Evolutionary conservation across 2,113 vertebrate genomes (phyloP).

Genomic region (Ceyx cyanopectus): DNA sequence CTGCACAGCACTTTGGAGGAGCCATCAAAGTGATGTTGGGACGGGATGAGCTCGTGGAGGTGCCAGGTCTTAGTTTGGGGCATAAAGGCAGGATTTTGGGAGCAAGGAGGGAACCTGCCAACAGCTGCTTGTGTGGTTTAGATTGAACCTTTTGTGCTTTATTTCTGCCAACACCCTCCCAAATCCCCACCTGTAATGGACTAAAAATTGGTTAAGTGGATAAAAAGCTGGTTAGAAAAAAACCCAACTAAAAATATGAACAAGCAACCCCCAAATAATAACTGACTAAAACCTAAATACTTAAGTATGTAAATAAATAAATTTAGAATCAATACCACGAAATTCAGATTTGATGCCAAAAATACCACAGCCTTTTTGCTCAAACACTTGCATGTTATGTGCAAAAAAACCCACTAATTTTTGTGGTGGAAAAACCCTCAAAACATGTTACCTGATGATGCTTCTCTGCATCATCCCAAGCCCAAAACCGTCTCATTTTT

Average conservation of each 20-base stretch:
- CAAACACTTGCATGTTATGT: neutral
- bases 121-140: fast-evolving
- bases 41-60: too few relatives aligned
- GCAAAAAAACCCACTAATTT: fast-evolving
- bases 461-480: fast-evolving
- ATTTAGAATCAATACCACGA: neutral
- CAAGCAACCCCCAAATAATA: too few relatives aligned
- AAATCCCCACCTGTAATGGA: fast-evolving
- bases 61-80: neutral
- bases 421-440: neutral
- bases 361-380: neutral
- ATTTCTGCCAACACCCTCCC: fast-evolving
- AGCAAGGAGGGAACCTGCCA: neutral
- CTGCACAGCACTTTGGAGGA: neutral
- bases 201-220: too few relatives aligned
- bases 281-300: too few relatives aligned
- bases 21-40: neutral
- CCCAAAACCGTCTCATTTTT: neutral
- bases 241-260: too few relatives aligned
- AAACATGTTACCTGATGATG: fast-evolving
- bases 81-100: neutral
- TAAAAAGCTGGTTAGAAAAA: too few relatives aligned
- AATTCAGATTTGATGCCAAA: neutral
- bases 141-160: neutral
- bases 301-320: too few relatives aligned